Percentiles rank a stretch among this genome's conserved stretches.
phyloP scores from a whole-genome alignment of 2,113 vertebrate species.

The Petrocephalus zakoni region DNA sequence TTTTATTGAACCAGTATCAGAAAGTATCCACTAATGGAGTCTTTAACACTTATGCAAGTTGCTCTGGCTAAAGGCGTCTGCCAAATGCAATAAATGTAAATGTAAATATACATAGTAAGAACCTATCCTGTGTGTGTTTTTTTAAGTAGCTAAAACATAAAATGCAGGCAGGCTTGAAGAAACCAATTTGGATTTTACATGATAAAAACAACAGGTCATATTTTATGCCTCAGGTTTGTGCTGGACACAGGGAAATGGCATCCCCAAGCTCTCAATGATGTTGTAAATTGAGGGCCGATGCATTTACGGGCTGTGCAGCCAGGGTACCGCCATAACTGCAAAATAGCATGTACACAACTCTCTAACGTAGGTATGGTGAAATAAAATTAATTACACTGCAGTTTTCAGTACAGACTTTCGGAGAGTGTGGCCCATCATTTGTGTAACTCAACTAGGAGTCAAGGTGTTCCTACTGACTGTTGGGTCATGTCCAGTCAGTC shows the following conservation, averaged over 20 bases:
- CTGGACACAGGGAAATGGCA: neutral
- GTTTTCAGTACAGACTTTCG: neutral
- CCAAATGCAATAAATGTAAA: too few species aligned
- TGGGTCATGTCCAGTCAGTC: neutral
- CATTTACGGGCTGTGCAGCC: neutral
- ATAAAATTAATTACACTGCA: neutral
- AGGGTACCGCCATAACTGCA: neutral
- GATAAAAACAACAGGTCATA: neutral
- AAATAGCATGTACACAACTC: neutral
- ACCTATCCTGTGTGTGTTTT: neutral
- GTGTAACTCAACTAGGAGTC: neutral
- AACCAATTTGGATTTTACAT: conserved; percentile 17
- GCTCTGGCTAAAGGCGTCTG: too few species aligned
- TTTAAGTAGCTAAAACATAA: neutral
- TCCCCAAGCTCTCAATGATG: neutral
- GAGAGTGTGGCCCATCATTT: neutral
- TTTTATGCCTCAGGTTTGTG: neutral
- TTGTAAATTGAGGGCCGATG: neutral
- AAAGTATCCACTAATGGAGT: too few species aligned
- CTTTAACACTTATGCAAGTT: too few species aligned
- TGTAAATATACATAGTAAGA: neutral
- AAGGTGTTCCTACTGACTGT: neutral
- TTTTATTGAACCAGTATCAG: too few species aligned
- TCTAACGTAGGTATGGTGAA: neutral
- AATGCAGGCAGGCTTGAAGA: conserved; percentile 2